Base-by-base conservation (phyloP, 2,797 vertebrate genomes). In the Coccyzus lansbergi region DNA sequence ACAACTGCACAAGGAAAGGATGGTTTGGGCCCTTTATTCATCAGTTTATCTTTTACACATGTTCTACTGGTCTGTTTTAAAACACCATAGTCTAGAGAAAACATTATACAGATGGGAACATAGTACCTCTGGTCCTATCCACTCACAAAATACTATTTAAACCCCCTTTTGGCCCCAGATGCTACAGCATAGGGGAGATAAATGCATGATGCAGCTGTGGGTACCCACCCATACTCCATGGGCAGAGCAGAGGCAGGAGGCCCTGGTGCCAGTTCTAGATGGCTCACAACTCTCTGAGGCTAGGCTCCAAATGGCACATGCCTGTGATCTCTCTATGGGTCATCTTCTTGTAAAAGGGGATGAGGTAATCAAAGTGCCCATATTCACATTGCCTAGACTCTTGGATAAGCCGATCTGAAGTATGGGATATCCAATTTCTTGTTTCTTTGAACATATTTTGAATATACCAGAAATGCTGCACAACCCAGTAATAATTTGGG, bases 101-200 rank as follows among this genome's bases (percentile, higher is more conserved):
- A 77, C n/a, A 20, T 21, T 64, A 68, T 10, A 38, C 19, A 81
- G 69, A 42, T 11, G 6, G n/a, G n/a, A 86, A 83, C 38, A 25
- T 4, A 7, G 24, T 5, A 5, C 33, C 38, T 49, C 28, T 40
- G 59, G 24, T 38, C 42, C 56, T 46, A 48, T 10, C 26, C 29
- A 24, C 8, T 80, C 59, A 28, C 56, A 67, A 55, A 81, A 53
- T 6, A 21, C 10, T 33, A 9, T 2, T 6, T 10, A 63, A 84
- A 46, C 1, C 5, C 15, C 13, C 16, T 77, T 77, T 63, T 25
- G 31, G 40, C 36, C 42, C 20, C 58, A 65, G 53, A 48, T 2
- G 0, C 38, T 72, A 12, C 1, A 2, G 11, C 1, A 1, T 3
- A 28, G 18, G 10, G 6, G 13, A 65, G 33, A 28, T 24, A 3